These are phyloP conservation scores for Artemia sinica DNA, from an alignment of 2,888 invertebrate genomes.

Conservation along the genomic window DNA sequence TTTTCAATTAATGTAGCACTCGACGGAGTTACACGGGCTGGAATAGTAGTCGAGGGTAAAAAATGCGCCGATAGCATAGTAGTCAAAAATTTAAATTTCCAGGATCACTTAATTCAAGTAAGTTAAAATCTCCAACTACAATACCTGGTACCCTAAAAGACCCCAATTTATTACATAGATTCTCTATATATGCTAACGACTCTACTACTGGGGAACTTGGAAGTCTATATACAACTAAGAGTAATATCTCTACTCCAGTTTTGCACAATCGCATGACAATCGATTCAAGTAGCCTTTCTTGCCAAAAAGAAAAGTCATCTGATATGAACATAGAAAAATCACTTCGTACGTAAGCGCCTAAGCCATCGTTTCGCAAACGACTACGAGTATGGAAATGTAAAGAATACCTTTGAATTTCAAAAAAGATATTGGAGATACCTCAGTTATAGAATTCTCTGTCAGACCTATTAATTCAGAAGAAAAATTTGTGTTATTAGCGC, in stretches of 20 bases:
- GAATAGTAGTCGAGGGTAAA: too few species aligned
- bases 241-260: neutral
- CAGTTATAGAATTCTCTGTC: neutral
- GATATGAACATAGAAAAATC: neutral
- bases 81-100: too few species aligned
- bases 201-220: neutral
- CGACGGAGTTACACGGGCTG: too few species aligned
- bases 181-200: neutral
- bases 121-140: too few species aligned
- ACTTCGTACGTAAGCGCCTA: neutral
- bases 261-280: slow-evolving; percentile 7
- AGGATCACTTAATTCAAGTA: too few species aligned
- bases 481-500: neutral
- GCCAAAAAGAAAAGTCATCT: neutral
- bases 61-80: too few species aligned
- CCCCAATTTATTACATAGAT: neutral
- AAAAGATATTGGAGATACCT: neutral
- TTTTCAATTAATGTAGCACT: too few species aligned
- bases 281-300: neutral
- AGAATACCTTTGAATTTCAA: neutral
- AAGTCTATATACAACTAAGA: neutral
- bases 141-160: neutral
- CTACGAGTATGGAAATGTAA: neutral
- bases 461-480: neutral
- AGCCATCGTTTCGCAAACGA: neutral